phyloP scores from a whole-genome alignment of 2,888 invertebrate species.

The Pyrocoelia pectoralis region DNA sequence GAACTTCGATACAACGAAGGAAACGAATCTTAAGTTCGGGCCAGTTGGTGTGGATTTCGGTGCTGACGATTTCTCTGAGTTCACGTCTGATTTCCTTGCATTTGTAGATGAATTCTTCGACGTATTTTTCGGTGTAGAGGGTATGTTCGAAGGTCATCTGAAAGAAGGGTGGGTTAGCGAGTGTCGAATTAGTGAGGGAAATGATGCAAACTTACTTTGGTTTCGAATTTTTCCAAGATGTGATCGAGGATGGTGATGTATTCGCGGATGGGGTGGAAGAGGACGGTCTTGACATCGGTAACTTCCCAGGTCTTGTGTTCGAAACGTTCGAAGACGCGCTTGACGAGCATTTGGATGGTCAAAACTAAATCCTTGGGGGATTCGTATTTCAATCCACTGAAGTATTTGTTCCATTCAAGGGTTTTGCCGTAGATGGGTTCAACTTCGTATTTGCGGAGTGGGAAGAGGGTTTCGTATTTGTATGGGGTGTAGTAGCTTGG shows the following conservation, averaged over 20 bases:
- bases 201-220: background rate
- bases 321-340: background rate
- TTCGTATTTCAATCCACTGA: background rate
- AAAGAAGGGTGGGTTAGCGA: background rate
- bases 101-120: slow-evolving; percentile 8
- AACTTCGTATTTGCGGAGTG: background rate
- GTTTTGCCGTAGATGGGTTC: background rate
- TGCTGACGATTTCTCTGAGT: slow-evolving; percentile 3
- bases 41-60: background rate
- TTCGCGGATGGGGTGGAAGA: background rate
- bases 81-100: slow-evolving; percentile 1
- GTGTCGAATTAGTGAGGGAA: background rate
- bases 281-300: background rate
- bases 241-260: background rate
- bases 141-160: background rate
- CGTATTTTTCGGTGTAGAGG: background rate
- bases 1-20: slow-evolving; percentile 1
- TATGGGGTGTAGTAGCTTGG: background rate
- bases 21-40: background rate
- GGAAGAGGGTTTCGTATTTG: slow-evolving; percentile 7
- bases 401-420: background rate
- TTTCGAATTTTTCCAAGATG: slow-evolving; percentile 8
- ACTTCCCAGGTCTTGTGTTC: slow-evolving; percentile 1
- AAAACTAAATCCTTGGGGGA: background rate
- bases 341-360: slow-evolving; percentile 4